phyloP scores from a whole-genome alignment of 2,797 vertebrate genomes.

The Falco naumanni region DNA sequence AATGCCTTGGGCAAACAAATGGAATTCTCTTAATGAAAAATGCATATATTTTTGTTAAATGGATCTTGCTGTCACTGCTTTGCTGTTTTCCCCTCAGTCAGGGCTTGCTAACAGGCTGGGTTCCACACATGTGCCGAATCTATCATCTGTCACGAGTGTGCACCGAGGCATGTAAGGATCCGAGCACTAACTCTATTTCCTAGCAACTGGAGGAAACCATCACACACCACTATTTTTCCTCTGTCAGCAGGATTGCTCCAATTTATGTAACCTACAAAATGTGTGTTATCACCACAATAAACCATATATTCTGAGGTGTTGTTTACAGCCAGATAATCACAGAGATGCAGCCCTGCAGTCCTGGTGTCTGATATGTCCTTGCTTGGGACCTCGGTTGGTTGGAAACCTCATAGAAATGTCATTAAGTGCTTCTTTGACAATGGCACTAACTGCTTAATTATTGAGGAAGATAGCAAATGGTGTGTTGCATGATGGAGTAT shows the following conservation, averaged over 20 bases:
- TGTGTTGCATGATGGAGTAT: not conserved
- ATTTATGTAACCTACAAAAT: slow-evolving; percentile 75
- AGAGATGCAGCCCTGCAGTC: slow-evolving; percentile 14
- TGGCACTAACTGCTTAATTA: slow-evolving; percentile 61
- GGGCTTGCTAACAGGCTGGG: slow-evolving; percentile 49
- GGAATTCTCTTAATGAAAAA: slow-evolving; percentile 20
- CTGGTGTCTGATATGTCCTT: not conserved
- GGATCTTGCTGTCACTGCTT: slow-evolving; percentile 2
- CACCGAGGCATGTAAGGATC: slow-evolving; percentile 64
- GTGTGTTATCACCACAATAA: slow-evolving; percentile 75
- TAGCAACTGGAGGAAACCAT: slow-evolving; percentile 75
- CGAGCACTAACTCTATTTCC: slow-evolving; percentile 76
- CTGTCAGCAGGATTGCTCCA: slow-evolving; percentile 76
- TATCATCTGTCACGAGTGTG: slow-evolving; percentile 66
- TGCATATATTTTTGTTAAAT: slow-evolving; percentile 58
- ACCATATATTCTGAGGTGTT: slow-evolving; percentile 64
- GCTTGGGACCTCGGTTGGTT: slow-evolving; percentile 17
- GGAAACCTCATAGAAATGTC: slow-evolving; percentile 40
- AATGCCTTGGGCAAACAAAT: slow-evolving; percentile 2
- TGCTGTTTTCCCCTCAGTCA: slow-evolving; percentile 23
- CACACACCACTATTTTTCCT: slow-evolving; percentile 67
- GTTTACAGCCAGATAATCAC: slow-evolving; percentile 73
- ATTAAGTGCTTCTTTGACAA: slow-evolving; percentile 41
- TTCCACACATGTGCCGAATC: slow-evolving; percentile 44
- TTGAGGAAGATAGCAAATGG: slow-evolving; percentile 56